A percentile compares a stretch with the other conserved stretches of the same genome.
phyloP scores from a whole-genome alignment of 2,888 invertebrate species.

The Caenorhabditis afra region DNA sequence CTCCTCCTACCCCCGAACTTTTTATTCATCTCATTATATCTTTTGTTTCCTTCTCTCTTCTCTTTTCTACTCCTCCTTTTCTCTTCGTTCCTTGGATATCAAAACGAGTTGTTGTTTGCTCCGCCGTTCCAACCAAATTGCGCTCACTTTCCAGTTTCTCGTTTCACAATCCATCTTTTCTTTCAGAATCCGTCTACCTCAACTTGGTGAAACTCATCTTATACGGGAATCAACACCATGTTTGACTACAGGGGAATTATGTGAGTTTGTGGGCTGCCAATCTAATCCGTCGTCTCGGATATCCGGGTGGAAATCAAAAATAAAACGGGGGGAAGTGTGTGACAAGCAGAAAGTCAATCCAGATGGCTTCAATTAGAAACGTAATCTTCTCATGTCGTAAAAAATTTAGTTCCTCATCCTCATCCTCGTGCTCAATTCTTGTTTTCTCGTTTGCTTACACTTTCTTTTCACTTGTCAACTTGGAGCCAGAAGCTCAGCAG shows the following conservation, averaged over 20 bases:
- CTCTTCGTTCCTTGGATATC: background rate
- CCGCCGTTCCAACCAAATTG: too few species aligned
- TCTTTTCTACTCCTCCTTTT: background rate
- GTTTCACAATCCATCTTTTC: background rate
- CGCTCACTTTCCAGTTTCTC: too few species aligned
- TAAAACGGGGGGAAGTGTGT: background rate
- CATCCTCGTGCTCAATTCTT: too few species aligned
- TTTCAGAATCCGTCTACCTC: constrained; percentile 50
- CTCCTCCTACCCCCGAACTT: background rate
- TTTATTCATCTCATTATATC: constrained; percentile 1
- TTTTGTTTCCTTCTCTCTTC: background rate
- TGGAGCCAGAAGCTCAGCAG: too few species aligned
- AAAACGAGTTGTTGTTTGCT: constrained; percentile 9
- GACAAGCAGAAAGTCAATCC: constrained; percentile 12
- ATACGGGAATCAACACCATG: constrained; percentile 52
- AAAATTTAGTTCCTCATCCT: constrained; percentile 31
- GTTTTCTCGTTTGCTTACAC: too few species aligned
- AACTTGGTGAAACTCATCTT: constrained; percentile 53
- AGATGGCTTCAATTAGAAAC: constrained; percentile 56
- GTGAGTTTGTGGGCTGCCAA: too few species aligned
- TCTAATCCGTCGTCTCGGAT: background rate
- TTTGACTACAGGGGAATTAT: constrained; percentile 54
- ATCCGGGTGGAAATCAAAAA: background rate
- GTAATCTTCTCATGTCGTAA: constrained; percentile 38
- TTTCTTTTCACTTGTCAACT: constrained; percentile 11